A percentile compares a stretch with the other conserved stretches of the same genome.
Evolutionary conservation across 2,888 invertebrate genomes (phyloP).

Genomic region (Erebia palarica): DNA sequence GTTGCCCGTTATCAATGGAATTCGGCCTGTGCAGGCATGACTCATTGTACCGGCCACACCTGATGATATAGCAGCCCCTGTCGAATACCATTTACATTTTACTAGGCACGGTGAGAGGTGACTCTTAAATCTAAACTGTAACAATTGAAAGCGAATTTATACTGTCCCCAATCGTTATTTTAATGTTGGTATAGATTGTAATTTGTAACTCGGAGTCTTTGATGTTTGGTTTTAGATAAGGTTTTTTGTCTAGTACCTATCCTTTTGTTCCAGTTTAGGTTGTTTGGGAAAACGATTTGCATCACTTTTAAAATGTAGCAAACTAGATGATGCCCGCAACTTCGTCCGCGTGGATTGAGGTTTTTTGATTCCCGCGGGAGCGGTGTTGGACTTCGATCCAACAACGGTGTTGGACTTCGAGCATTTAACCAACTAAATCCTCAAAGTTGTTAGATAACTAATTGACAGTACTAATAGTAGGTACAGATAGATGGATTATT

Average conservation of each 20-base stretch:
- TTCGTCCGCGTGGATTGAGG: no score
- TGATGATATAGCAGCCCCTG: slow-evolving; percentile 68
- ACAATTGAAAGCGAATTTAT: slow-evolving; percentile 39
- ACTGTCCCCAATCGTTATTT: slow-evolving; percentile 24
- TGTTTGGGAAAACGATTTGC: not conserved
- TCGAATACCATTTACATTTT: slow-evolving; percentile 63
- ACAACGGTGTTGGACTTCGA: no score
- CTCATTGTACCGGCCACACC: slow-evolving; percentile 75
- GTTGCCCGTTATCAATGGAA: slow-evolving; percentile 75
- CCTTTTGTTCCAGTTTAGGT: not conserved
- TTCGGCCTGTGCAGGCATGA: slow-evolving; percentile 67
- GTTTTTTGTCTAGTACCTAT: not conserved
- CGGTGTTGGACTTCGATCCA: no score
- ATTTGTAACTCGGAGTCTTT: not conserved
- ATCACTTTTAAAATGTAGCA: not conserved
- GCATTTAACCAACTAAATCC: no score
- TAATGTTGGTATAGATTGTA: slow-evolving; percentile 3
- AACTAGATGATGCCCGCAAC: no score
- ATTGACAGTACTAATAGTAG: no score
- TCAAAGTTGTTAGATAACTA: no score
- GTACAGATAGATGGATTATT: no score
- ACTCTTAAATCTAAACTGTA: slow-evolving; percentile 40
- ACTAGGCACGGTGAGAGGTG: slow-evolving; percentile 43
- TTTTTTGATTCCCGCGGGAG: no score
- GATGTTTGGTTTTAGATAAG: not conserved